Base-by-base conservation (phyloP, 2,113 vertebrate species). In the Neolamprologus hecqui region DNA sequence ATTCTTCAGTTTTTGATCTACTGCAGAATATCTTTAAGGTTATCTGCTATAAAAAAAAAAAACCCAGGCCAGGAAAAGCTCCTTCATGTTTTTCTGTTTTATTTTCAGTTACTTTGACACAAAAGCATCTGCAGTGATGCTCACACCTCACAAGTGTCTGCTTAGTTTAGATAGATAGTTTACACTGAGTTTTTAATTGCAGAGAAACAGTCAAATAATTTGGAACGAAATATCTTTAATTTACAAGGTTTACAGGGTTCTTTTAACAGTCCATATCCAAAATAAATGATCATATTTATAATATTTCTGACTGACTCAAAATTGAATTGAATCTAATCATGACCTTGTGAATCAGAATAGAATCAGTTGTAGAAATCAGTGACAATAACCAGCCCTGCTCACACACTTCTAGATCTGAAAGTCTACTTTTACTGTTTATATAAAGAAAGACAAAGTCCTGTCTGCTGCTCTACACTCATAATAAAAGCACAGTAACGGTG, bases 31-130 rank as follows among this genome's bases (percentile, higher is more conserved):
- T 57, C 21, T 57, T 57, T 57, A 57, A 26, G 1, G 54, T 57
- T 26, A 14, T 57, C 21, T 14, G 21, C 54, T 55, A 2, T 26
- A 26, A 13, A 13, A 26, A 21, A 21, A 19, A 26, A 26, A 54
- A 21, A 21, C 1, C 21, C 6, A 55, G 54, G 54, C 54, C 54
- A 26, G 54, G 23, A 5, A 26, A 57, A 57, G 4, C 21, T 57
- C 53, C 53, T 23, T 55, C 21, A 55, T 23, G 53, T 55, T 55
- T 23, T 55, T 55, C 53, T 13, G 54, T 57, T 57, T 55, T 7
- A 55, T 13, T 0, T 0, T 13, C 53, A 55, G 53, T 55, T 55
- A 55, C 53, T 55, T 26, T 57, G 54, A 57, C 54, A 57, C 23
- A 57, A 57, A 14, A 6, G 23, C 54, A 57, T 14, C 12, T 57